phyloP scores from a whole-genome alignment of 2,888 invertebrate genomes.

The Pseudococcus viburni region DNA sequence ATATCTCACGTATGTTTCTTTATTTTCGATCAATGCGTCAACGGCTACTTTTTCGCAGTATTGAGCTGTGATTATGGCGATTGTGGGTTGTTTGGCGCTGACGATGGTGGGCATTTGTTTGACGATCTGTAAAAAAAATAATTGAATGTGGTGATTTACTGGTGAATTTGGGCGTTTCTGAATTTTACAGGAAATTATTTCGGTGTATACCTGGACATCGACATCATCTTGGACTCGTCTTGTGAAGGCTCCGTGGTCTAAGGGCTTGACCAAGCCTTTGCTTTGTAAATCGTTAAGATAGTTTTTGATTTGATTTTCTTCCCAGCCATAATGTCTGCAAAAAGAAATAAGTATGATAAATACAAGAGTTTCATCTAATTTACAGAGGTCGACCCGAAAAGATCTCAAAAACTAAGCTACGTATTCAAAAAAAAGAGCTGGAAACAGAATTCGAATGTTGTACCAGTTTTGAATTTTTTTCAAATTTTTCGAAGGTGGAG shows the following conservation, averaged over 20 bases:
- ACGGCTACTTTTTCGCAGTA: conserved; percentile 99
- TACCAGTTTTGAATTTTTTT: too few relatives aligned
- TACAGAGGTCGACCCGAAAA: background rate
- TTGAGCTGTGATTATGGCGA: conserved; percentile 97
- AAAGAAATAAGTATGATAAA: background rate
- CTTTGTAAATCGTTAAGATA: conserved; percentile 81
- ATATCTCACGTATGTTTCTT: conserved; percentile 95
- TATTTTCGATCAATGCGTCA: conserved; percentile 97
- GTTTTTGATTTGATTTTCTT: conserved; percentile 79
- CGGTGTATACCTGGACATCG: conserved; percentile 78
- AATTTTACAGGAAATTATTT: background rate
- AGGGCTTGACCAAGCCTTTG: conserved; percentile 86
- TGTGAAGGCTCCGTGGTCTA: conserved; percentile 88
- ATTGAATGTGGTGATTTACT: too few relatives aligned
- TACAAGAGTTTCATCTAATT: background rate
- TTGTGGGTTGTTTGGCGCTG: conserved; percentile 92
- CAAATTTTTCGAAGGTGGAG: too few relatives aligned
- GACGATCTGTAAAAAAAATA: conserved; percentile 78
- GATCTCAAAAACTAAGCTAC: background rate
- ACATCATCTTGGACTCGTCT: conserved; percentile 87
- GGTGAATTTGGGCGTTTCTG: background rate
- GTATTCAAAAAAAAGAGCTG: background rate
- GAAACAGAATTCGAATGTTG: too few relatives aligned
- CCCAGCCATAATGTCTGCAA: conserved; percentile 84
- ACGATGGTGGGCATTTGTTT: conserved; percentile 95